phyloP scores from a whole-genome alignment of 2,113 vertebrate species.

The Numenius arquata region DNA sequence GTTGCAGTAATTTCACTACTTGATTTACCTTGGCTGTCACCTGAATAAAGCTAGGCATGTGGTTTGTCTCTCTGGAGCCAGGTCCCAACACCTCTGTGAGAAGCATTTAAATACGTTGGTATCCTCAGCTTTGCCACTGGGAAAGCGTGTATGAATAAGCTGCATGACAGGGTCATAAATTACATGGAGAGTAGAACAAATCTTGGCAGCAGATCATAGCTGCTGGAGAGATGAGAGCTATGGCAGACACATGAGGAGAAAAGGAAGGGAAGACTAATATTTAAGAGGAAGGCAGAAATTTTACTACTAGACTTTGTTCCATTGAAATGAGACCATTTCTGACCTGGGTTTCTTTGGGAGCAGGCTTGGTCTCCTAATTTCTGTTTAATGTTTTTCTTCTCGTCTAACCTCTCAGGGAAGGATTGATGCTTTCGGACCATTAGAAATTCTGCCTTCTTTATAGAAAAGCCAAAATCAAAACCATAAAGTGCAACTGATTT shows the following conservation, averaged over 20 bases:
- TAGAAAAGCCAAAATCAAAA: neutral
- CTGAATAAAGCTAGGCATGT: neutral
- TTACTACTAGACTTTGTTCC: neutral
- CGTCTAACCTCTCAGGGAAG: neutral
- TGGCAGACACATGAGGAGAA: constrained; percentile 37
- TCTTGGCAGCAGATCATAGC: constrained; percentile 51
- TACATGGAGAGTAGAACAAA: neutral
- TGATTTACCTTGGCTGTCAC: neutral
- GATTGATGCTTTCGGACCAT: neutral
- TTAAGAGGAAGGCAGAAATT: constrained; percentile 30
- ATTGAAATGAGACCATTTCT: neutral
- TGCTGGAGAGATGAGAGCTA: neutral
- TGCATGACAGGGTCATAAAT: constrained; percentile 41
- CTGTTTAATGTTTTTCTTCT: constrained; percentile 17
- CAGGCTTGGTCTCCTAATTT: neutral
- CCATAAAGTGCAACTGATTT: neutral
- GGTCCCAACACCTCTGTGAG: neutral
- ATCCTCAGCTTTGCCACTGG: neutral
- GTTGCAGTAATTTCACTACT: neutral
- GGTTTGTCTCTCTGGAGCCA: neutral
- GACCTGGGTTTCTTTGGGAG: constrained; percentile 4
- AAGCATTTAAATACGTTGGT: neutral
- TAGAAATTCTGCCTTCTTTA: neutral
- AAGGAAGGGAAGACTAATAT: constrained; percentile 40
- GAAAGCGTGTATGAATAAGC: constrained; percentile 16